phyloP scores from a whole-genome alignment of 1,140 invertebrate genomes.

The Heliconius melpomene region DNA sequence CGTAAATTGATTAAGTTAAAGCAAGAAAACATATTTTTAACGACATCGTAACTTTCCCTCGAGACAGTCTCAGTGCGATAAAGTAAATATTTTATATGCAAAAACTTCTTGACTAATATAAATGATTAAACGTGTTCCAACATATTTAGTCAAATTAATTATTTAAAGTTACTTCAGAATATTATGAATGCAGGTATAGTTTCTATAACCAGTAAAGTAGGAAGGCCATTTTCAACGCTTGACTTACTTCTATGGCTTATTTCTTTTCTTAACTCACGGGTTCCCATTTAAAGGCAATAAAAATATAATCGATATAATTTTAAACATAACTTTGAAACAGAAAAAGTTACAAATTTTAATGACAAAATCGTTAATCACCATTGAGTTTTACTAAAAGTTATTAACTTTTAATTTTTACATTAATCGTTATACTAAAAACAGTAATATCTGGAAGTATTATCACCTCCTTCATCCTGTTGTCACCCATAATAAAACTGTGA shows the following conservation, averaged over 20 bases:
- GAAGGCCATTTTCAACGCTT: no score
- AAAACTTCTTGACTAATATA: not conserved
- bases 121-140: not conserved
- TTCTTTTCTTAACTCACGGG: no score
- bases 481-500: conserved; percentile 77
- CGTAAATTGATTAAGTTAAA: no score
- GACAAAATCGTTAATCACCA: not conserved
- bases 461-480: conserved; percentile 57
- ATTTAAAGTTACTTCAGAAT: not conserved
- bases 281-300: not conserved
- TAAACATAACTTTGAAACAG: not conserved
- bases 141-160: not conserved
- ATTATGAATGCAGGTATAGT: not conserved
- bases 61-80: not conserved
- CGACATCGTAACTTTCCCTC: not conserved
- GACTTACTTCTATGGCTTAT: no score
- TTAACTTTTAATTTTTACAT: not conserved
- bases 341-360: no score
- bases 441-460: conserved; percentile 66
- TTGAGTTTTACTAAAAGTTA: not conserved
- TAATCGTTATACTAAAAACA: conserved; percentile 57
- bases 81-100: conserved; percentile 5
- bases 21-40: not conserved
- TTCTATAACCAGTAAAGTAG: no score
- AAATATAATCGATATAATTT: no score